Evolutionary conservation across 2,113 vertebrate genomes (phyloP).

Genomic region (Stictonetta naevosa): DNA sequence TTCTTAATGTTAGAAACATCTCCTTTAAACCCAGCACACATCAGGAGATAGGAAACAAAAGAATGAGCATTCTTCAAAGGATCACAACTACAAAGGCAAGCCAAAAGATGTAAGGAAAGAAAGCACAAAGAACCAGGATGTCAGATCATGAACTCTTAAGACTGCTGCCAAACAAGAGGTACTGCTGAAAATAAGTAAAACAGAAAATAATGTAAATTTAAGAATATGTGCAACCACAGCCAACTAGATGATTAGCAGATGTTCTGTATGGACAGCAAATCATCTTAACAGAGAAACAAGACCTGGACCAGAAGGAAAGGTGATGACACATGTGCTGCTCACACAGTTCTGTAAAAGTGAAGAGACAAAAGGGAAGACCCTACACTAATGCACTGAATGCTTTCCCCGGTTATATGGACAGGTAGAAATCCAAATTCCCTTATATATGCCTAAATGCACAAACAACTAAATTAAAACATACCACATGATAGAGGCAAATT

Average conservation of each 20-base stretch:
- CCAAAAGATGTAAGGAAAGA: background rate
- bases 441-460: background rate
- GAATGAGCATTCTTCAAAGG: background rate
- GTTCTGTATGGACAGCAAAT: background rate
- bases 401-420: background rate
- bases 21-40: background rate
- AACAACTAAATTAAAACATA: background rate
- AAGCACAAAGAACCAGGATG: background rate
- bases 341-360: background rate
- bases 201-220: background rate
- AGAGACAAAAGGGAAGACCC: background rate
- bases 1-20: background rate
- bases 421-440: background rate
- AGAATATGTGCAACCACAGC: background rate
- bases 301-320: background rate
- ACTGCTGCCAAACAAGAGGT: background rate
- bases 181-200: background rate
- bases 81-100: background rate
- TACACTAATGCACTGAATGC: rapidly evolving
- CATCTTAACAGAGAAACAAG: background rate
- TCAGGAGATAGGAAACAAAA: background rate
- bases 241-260: background rate
- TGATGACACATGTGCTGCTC: background rate
- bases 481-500: background rate
- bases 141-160: background rate